These are phyloP conservation scores for Sylvicola cinctus DNA, from an alignment of 2,888 invertebrate species.

Conservation along the genomic window DNA sequence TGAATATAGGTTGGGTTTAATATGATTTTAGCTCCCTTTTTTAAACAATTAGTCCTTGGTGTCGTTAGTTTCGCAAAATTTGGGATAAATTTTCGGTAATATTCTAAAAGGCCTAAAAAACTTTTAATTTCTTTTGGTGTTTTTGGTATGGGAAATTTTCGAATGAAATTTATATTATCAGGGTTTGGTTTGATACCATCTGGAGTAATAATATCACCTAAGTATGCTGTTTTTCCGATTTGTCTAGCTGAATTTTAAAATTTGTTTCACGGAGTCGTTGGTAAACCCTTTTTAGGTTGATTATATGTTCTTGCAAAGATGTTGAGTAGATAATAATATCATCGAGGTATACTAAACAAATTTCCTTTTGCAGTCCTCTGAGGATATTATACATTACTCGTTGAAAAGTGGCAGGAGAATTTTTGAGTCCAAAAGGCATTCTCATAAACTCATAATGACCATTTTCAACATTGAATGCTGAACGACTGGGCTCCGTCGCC, in stretches of 20 bases:
- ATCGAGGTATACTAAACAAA: constrained; percentile 15
- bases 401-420: constrained; percentile 7
- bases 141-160: constrained; percentile 10
- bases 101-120: constrained; percentile 10
- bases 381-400: constrained; percentile 10
- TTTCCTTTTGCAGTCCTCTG: constrained; percentile 9
- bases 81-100: too few species aligned
- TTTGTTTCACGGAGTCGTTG: constrained; percentile 9
- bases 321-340: constrained; percentile 14
- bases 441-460: constrained; percentile 9
- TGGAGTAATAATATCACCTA: constrained; percentile 16
- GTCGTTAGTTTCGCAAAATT: constrained; percentile 7
- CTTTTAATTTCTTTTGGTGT: constrained; percentile 13
- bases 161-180: constrained; percentile 12
- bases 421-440: too few species aligned
- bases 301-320: constrained; percentile 13
- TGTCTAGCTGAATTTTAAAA: too few species aligned
- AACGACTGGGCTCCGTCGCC: too few species aligned
- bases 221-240: constrained; percentile 12
- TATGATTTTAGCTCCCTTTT: too few species aligned
- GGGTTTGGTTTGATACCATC: too few species aligned
- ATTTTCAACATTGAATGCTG: constrained; percentile 8
- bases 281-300: constrained; percentile 10
- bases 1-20: too few species aligned
- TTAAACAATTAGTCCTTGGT: constrained; percentile 7